Evolutionary conservation across 2,888 invertebrate genomes (phyloP).

Genomic region (Lithophane semibrunnea): DNA sequence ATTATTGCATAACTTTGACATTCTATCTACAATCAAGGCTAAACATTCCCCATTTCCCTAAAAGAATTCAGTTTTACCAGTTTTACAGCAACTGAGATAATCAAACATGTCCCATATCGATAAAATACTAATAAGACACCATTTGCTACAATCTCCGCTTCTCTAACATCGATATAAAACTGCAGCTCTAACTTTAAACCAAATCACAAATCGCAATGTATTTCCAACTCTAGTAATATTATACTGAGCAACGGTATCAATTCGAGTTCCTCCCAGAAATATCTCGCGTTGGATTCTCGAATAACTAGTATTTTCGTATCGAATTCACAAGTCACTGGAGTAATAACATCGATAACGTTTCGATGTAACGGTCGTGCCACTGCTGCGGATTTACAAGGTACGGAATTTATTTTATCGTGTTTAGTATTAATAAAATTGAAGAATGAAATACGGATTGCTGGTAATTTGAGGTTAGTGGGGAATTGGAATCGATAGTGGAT

Average conservation of each 20-base stretch:
- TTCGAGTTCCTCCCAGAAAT: slow-evolving; percentile 40
- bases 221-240: slow-evolving; percentile 45
- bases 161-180: slow-evolving; percentile 31
- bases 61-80: slow-evolving; percentile 1
- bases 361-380: slow-evolving; percentile 44
- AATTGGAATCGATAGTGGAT: slow-evolving; percentile 29
- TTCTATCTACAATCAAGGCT: slow-evolving; percentile 14
- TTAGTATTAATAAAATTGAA: slow-evolving; percentile 63
- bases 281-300: slow-evolving; percentile 48
- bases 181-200: slow-evolving; percentile 19
- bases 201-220: slow-evolving; percentile 49
- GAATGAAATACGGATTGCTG: slow-evolving; percentile 52
- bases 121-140: slow-evolving; percentile 23
- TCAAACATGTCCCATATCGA: background rate
- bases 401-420: slow-evolving; percentile 60
- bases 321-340: slow-evolving; percentile 65
- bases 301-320: slow-evolving; percentile 64
- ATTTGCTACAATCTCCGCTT: slow-evolving; percentile 13
- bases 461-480: slow-evolving; percentile 51
- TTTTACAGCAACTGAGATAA: background rate
- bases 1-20: slow-evolving; percentile 35
- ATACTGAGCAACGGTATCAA: slow-evolving; percentile 48
- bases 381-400: slow-evolving; percentile 49
- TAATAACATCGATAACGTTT: slow-evolving; percentile 62
- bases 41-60: slow-evolving; percentile 1